Percentiles rank a stretch among this genome's conserved stretches.
Evolutionary conservation across 1,140 invertebrate genomes (phyloP).

Genomic region (Plutomurus gul): DNA sequence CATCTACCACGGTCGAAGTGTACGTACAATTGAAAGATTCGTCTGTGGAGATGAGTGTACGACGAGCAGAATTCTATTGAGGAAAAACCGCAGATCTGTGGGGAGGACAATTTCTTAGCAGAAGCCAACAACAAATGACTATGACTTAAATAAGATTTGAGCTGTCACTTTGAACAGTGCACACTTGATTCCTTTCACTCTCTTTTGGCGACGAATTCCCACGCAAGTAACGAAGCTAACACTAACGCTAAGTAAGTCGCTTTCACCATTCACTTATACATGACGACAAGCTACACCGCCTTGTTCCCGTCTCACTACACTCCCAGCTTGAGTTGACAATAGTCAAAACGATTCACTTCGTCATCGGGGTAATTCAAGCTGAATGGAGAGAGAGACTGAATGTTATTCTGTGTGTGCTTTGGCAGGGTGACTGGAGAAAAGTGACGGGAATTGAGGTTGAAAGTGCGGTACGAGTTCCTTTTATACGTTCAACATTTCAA

Average conservation of each 20-base stretch:
- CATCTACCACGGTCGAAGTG: too few species aligned
- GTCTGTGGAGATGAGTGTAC: too few species aligned
- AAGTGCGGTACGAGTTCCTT: conserved; percentile 11
- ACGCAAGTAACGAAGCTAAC: conserved; percentile 20
- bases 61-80: too few species aligned
- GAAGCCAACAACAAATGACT: conserved; percentile 9
- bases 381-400: neutral
- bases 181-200: conserved; percentile 11
- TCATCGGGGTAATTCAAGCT: neutral
- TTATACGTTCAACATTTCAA: conserved; percentile 11
- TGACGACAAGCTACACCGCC: too few species aligned
- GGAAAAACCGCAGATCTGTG: too few species aligned
- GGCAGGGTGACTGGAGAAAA: conserved; percentile 6
- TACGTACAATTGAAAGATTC: too few species aligned
- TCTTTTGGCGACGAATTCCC: neutral
- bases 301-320: neutral
- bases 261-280: neutral
- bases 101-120: too few species aligned
- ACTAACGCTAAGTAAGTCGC: neutral
- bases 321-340: conserved; percentile 6
- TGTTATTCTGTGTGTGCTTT: neutral
- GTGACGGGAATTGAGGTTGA: conserved; percentile 13
- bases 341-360: neutral
- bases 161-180: neutral
- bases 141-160: conserved; percentile 19